Conservation (phyloP, 2,888 invertebrate genomes). For the Nipponacmea schrenckii region DNA sequence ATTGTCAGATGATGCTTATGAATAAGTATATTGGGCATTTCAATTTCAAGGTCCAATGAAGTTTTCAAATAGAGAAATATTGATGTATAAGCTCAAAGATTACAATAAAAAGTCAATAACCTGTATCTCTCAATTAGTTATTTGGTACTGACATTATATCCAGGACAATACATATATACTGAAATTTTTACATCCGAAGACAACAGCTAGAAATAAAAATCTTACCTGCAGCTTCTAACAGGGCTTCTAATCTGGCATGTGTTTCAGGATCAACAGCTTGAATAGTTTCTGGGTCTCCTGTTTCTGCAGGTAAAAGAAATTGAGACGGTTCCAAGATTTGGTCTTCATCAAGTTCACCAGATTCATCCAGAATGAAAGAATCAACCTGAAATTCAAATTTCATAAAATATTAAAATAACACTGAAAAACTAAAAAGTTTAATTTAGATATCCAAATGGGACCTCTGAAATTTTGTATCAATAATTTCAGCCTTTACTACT, state of each 20-base stretch:
- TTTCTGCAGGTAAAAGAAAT: slow-evolving; percentile 74
- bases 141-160: neutral
- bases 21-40: too few relatives aligned
- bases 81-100: too few relatives aligned
- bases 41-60: too few relatives aligned
- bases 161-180: neutral
- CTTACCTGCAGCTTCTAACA: slow-evolving; percentile 89
- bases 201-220: neutral
- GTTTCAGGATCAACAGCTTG: slow-evolving; percentile 77
- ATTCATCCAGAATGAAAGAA: slow-evolving; percentile 78
- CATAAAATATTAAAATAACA: neutral
- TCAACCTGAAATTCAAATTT: slow-evolving; percentile 73
- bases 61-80: too few relatives aligned
- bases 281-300: slow-evolving; percentile 51
- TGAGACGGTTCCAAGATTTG: slow-evolving; percentile 75
- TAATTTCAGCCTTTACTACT: too few relatives aligned
- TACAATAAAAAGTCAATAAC: too few relatives aligned
- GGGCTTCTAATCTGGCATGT: slow-evolving; percentile 89
- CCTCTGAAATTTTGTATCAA: too few relatives aligned
- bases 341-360: slow-evolving; percentile 75
- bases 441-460: too few relatives aligned
- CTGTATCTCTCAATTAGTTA: neutral
- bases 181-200: neutral
- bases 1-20: too few relatives aligned
- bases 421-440: too few relatives aligned